Conservation (phyloP, 2,797 vertebrate species). For the Poecilia wingei region DNA sequence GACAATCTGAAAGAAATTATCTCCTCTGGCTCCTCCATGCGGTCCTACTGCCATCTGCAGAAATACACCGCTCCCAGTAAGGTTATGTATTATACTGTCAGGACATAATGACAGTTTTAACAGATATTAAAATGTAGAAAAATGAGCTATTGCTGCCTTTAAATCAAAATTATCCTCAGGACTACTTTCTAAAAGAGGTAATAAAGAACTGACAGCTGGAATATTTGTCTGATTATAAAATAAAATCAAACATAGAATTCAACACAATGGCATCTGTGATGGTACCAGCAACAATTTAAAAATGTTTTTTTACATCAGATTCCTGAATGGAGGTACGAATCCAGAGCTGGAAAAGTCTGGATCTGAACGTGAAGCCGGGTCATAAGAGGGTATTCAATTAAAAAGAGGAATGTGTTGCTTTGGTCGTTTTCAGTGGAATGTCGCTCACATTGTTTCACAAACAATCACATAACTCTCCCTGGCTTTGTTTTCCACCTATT, state of each 20-base stretch:
- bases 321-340: background rate
- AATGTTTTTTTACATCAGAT: background rate
- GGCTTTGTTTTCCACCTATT: conserved; percentile 40
- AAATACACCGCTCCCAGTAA: no score
- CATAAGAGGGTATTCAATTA: conserved; percentile 56
- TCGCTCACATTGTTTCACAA: conserved; percentile 67
- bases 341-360: conserved; percentile 61
- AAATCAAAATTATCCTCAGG: conserved; percentile 3
- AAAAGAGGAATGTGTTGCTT: conserved; percentile 73
- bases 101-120: background rate
- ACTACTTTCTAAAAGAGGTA: background rate
- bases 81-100: background rate
- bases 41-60: no score
- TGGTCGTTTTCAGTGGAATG: conserved; percentile 74
- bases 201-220: background rate
- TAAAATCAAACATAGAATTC: conserved; percentile 18
- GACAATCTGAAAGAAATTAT: no score
- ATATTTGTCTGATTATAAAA: conserved; percentile 10
- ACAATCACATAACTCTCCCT: conserved; percentile 67
- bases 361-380: conserved; percentile 41
- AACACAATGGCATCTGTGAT: background rate
- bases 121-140: background rate
- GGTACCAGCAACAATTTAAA: background rate
- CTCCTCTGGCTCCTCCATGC: no score
- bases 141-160: background rate